Percentiles rank a stretch among this genome's conserved stretches.
Evolutionary conservation across 1,140 invertebrate genomes (phyloP).

Genomic region (Muscidifurax raptorellus): DNA sequence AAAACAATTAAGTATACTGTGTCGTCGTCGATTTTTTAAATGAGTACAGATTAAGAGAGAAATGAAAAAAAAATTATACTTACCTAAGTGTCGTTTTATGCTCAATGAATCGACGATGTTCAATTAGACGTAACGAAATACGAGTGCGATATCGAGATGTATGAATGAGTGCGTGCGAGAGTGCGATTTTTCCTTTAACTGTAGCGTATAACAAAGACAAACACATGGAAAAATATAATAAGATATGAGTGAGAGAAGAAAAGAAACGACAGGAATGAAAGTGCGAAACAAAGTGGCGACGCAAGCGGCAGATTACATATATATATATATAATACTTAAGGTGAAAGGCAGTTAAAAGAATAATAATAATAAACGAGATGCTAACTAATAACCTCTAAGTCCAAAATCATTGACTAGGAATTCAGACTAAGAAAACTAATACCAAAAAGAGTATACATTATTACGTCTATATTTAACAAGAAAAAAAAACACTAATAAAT

Average conservation of each 20-base stretch:
- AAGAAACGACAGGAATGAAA: not conserved
- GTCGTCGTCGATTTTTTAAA: slow-evolving; percentile 38
- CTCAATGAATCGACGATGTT: slow-evolving; percentile 43
- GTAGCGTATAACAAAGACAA: not conserved
- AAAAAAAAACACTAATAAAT: slow-evolving; percentile 13
- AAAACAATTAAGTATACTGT: slow-evolving; percentile 1
- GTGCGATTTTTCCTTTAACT: slow-evolving; percentile 10
- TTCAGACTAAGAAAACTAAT: slow-evolving; percentile 29
- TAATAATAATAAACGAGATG: slow-evolving; percentile 28
- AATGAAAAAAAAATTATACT: slow-evolving; percentile 13
- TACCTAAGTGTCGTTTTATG: slow-evolving; percentile 39
- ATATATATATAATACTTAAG: not conserved
- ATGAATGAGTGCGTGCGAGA: not conserved
- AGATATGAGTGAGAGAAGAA: not conserved
- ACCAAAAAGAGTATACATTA: slow-evolving; percentile 8
- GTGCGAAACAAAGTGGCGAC: not conserved
- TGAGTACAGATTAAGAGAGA: slow-evolving; percentile 4
- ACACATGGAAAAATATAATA: not conserved
- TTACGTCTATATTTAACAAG: not conserved
- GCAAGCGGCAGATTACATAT: not conserved
- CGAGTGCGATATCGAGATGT: not conserved
- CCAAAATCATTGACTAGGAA: slow-evolving; percentile 36
- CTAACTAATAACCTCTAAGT: slow-evolving; percentile 33
- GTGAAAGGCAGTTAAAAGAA: not conserved
- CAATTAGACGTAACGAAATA: slow-evolving; percentile 12